Evolutionary conservation across 2,797 vertebrate genomes (phyloP).

Genomic region (Acanthurus leucopareius): DNA sequence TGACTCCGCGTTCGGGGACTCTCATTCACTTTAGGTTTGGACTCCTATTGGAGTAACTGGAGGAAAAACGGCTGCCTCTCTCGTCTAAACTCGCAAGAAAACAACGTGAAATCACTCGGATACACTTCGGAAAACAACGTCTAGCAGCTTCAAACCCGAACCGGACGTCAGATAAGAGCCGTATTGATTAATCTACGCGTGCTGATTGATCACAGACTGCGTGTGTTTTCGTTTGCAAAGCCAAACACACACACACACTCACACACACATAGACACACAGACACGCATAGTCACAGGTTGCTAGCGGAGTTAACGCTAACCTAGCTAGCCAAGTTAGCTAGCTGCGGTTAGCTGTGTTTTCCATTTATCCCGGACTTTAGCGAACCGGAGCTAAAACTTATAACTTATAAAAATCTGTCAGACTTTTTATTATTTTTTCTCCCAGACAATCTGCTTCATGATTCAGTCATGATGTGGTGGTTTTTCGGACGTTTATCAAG

Average conservation of each 20-base stretch:
- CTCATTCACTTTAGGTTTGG: slow-evolving; percentile 53
- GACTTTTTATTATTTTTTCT: slow-evolving; percentile 5
- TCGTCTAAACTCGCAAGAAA: slow-evolving; percentile 29
- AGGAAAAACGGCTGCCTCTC: not conserved
- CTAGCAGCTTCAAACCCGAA: not conserved
- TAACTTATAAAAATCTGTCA: not conserved
- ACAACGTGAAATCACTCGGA: slow-evolving; percentile 19
- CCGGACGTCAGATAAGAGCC: not conserved
- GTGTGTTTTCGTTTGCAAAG: slow-evolving; percentile 29
- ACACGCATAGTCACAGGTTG: slow-evolving; percentile 66
- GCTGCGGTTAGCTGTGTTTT: slow-evolving; percentile 35
- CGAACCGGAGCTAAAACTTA: not conserved
- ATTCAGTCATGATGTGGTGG: slow-evolving; percentile 58
- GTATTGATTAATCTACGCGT: not conserved
- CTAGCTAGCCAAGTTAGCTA: slow-evolving; percentile 63
- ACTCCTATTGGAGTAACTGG: slow-evolving; percentile 46
- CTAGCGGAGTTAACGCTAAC: slow-evolving; percentile 66
- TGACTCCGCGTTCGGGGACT: not conserved
- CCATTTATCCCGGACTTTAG: not conserved
- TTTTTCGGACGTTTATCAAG: slow-evolving; percentile 65
- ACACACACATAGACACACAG: not conserved
- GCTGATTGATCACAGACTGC: slow-evolving; percentile 15
- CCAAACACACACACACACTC: slow-evolving; percentile 9
- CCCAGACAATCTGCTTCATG: not conserved
- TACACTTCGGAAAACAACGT: not conserved